Conservation (phyloP, 1,140 invertebrate species). For the Yoshiicerus persimilis region DNA sequence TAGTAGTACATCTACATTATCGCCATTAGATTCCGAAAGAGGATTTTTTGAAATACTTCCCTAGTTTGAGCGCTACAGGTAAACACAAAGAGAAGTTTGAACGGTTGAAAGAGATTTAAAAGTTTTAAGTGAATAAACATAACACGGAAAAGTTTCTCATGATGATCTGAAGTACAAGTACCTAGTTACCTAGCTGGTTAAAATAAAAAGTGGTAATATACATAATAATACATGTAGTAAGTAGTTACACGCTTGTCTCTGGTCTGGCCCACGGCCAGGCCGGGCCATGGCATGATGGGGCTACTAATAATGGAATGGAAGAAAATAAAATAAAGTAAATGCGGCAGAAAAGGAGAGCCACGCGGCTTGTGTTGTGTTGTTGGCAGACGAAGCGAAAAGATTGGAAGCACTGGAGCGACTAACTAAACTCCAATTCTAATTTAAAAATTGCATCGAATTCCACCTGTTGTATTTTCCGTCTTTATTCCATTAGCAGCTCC, state of each 20-base stretch:
- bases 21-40: neutral
- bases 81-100: neutral
- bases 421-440: constrained; percentile 35
- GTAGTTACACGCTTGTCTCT: neutral
- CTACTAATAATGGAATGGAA: neutral
- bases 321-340: neutral
- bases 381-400: constrained; percentile 28
- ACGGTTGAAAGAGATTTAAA: neutral
- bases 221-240: neutral
- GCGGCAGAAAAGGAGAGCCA: constrained; percentile 30
- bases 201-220: neutral
- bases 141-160: neutral
- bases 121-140: neutral
- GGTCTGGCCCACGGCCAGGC: neutral
- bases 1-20: no score
- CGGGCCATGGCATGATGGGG: neutral
- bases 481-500: neutral
- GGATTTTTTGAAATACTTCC: neutral
- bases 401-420: constrained; percentile 40
- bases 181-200: neutral
- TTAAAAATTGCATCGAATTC: constrained; percentile 38
- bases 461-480: constrained; percentile 32
- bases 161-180: neutral
- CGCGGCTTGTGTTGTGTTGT: constrained; percentile 23
- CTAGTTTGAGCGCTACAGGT: neutral